Percentiles rank a stretch among this genome's conserved stretches.
Evolutionary conservation across 1,140 invertebrate genomes (phyloP).

Genomic region (Drosophila nannoptera): DNA sequence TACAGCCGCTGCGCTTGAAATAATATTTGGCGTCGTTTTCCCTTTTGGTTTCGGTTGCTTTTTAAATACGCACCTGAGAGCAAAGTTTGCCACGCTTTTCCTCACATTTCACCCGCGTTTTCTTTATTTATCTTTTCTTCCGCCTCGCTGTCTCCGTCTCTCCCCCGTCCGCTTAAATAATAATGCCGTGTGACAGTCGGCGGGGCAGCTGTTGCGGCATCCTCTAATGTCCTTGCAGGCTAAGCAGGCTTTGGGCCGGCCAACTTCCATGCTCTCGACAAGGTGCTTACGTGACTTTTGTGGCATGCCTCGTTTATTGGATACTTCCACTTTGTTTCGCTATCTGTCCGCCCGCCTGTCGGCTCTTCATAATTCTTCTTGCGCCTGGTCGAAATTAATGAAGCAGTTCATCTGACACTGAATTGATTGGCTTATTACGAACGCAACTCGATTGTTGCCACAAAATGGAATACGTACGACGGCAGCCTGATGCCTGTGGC

Average conservation of each 20-base stretch:
- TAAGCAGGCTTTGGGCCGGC: conserved; percentile 59
- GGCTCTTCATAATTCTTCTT: conserved; percentile 36
- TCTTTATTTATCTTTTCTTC: conserved; percentile 3
- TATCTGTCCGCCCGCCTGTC: background rate
- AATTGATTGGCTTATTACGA: conserved; percentile 76
- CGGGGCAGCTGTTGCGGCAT: conserved; percentile 46
- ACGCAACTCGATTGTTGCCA: conserved; percentile 54
- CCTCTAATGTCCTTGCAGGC: conserved; percentile 58
- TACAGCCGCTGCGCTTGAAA: conserved; percentile 19
- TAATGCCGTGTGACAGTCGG: conserved; percentile 23
- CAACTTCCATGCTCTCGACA: background rate
- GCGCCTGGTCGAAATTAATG: conserved; percentile 55
- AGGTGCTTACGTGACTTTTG: conserved; percentile 67
- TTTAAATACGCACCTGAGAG: conserved; percentile 63
- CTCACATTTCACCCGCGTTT: background rate
- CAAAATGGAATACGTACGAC: conserved; percentile 35
- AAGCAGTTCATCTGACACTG: conserved; percentile 77
- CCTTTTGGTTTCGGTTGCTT: conserved; percentile 17
- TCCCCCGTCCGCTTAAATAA: conserved; percentile 62
- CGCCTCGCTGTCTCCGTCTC: background rate
- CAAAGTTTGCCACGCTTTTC: conserved; percentile 11
- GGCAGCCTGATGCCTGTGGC: conserved; percentile 21
- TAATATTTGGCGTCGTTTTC: conserved; percentile 14
- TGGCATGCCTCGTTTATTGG: conserved; percentile 56
- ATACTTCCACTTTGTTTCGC: conserved; percentile 32